A percentile compares a stretch with the other conserved stretches of the same genome.
phyloP scores from a whole-genome alignment of 2,888 invertebrate genomes.

The Fissipunctia ypsillon region DNA sequence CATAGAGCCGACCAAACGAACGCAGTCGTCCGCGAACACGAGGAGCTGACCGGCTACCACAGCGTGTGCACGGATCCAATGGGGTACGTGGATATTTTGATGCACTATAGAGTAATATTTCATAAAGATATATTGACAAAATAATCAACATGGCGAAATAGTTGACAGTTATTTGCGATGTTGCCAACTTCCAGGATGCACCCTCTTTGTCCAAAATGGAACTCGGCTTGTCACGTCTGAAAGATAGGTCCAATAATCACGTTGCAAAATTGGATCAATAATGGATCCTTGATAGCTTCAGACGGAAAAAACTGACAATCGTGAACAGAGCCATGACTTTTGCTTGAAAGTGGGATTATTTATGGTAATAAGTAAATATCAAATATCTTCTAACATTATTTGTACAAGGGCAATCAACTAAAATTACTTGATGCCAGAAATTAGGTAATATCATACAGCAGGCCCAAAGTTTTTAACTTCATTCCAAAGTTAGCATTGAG shows the following conservation, averaged over 20 bases:
- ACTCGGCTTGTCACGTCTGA: background rate
- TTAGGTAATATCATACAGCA: slow-evolving; percentile 40
- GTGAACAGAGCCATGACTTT: background rate
- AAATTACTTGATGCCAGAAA: slow-evolving; percentile 35
- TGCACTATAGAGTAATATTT: background rate
- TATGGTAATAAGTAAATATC: background rate
- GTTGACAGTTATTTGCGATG: background rate
- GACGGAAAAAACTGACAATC: background rate
- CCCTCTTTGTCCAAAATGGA: too few relatives aligned
- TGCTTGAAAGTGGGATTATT: background rate
- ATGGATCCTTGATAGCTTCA: background rate
- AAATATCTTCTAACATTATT: slow-evolving; percentile 8
- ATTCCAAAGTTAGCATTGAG: slow-evolving; percentile 43
- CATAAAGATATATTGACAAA: background rate
- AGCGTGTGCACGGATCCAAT: too few relatives aligned
- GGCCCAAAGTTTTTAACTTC: slow-evolving; percentile 36
- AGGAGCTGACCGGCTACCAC: too few relatives aligned
- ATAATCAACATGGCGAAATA: background rate
- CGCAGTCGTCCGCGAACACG: background rate
- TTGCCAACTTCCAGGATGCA: too few relatives aligned
- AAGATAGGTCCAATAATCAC: too few relatives aligned
- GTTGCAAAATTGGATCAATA: too few relatives aligned
- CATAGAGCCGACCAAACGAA: background rate
- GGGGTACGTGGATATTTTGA: too few relatives aligned
- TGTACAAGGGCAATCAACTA: slow-evolving; percentile 16